Base-by-base conservation (phyloP, 2,888 invertebrate genomes). In the Apodemia zela region DNA sequence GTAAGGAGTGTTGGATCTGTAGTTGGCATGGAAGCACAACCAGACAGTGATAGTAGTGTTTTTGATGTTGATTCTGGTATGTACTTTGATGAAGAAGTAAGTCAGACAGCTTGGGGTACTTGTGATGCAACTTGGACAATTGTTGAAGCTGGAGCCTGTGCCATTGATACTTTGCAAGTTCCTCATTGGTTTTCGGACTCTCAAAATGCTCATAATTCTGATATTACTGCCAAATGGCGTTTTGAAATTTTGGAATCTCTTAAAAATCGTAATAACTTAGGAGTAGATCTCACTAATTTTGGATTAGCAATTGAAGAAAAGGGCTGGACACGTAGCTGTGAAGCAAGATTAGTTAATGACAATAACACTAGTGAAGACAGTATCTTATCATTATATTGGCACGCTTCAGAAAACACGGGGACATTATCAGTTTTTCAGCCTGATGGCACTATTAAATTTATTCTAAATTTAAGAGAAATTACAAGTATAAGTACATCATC, bases 1-100 rank as follows among this genome's bases (percentile, higher is more conserved):
- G 96, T 97, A n/a, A 93, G 96, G 69, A 97, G 96, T 77, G 96
- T 96, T 10, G 97, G 97, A 11, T 97, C 97, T 29, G 95, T 97
- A 60, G 94, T 95, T 21, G 97, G 96, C 2, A 95, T 95, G 75
- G 97, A 97, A 84, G 97, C 95, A n/a, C 96, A 96, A 80, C 96
- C 96, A 3, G 96, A 96, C 78, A 95, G 96, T 69, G 97, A 97
- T 78, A 96, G 96, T 61, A 94, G 95, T 75, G 94, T 96, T 11
- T 96, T 96, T 82, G 95, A 96, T 90, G 93, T 95, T 5, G 96
- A 96, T 75, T 96, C 96, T 4, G 96, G 95, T 65, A 95, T 96
- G 77, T 96, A 95, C 75, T 96, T 95, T 69, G 95, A 96, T 84
- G 97, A 96, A 76, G 96, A 96, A 79, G 92, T 93, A 21, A 94